These are phyloP conservation scores for Halictus rubicundus DNA, from an alignment of 1,140 invertebrate species.

Conservation along the genomic window DNA sequence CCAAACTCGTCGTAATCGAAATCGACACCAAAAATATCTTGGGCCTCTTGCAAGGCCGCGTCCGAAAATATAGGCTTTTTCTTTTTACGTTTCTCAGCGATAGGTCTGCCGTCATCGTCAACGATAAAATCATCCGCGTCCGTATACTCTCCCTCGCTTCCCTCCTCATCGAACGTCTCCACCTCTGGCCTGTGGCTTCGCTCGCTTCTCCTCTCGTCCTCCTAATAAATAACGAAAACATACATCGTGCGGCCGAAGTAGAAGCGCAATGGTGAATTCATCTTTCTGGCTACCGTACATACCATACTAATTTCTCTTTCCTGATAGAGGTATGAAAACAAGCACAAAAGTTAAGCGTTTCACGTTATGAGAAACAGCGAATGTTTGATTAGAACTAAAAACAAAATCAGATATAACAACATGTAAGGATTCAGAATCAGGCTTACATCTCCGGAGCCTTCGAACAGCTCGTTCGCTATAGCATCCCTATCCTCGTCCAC, in stretches of 20 bases:
- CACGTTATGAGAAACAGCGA: neutral
- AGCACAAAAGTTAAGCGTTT: constrained; percentile 33
- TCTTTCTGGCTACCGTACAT: constrained; percentile 41
- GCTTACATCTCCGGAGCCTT: constrained; percentile 91
- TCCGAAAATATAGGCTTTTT: constrained; percentile 94
- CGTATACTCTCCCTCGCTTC: constrained; percentile 89
- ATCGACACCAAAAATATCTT: constrained; percentile 99
- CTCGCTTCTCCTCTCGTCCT: constrained; percentile 89
- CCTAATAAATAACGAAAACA: constrained; percentile 79
- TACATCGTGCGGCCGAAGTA: neutral
- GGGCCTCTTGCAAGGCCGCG: constrained; percentile 97
- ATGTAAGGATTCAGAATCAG: neutral
- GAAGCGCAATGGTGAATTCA: neutral
- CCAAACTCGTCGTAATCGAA: constrained; percentile 92
- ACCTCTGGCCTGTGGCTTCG: constrained; percentile 83
- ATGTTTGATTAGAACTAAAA: constrained; percentile 7
- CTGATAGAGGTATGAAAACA: constrained; percentile 60
- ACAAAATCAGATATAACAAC: neutral
- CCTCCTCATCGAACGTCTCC: constrained; percentile 88
- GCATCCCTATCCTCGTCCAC: constrained; percentile 89
- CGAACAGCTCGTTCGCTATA: constrained; percentile 94
- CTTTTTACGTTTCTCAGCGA: constrained; percentile 92
- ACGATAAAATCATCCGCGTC: constrained; percentile 99
- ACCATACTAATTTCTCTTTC: constrained; percentile 71
- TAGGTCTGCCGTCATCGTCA: constrained; percentile 96